Percentiles rank a stretch among this genome's conserved stretches.
phyloP scores from a whole-genome alignment of 1,140 invertebrate genomes.

The Pseudomyrmex dendroicus region DNA sequence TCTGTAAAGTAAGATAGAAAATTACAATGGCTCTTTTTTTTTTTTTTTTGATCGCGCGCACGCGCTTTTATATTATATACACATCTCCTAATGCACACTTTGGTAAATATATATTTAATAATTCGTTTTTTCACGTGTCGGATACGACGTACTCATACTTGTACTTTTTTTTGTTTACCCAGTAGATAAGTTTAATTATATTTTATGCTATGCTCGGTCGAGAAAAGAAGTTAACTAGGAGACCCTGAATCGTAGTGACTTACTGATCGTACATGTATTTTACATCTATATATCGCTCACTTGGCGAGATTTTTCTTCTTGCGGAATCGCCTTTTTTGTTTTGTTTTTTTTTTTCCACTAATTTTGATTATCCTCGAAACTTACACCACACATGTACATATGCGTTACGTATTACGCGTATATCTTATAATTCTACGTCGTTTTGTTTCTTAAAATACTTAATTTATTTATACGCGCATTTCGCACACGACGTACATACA shows the following conservation, averaged over 20 bases:
- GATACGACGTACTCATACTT: constrained; percentile 62
- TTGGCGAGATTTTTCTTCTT: constrained; percentile 25
- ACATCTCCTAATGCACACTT: constrained; percentile 24
- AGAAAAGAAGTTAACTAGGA: constrained; percentile 69
- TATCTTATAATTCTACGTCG: constrained; percentile 54
- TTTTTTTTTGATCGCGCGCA: background rate
- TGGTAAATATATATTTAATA: constrained; percentile 64
- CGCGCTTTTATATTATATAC: constrained; percentile 42
- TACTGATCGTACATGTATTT: constrained; percentile 62
- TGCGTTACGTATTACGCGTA: constrained; percentile 67
- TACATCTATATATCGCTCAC: constrained; percentile 54
- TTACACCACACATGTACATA: constrained; percentile 52
- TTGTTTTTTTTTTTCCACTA: constrained; percentile 20
- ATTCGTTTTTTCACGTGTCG: constrained; percentile 55
- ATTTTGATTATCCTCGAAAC: constrained; percentile 69
- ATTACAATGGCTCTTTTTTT: constrained; percentile 11
- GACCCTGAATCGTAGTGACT: constrained; percentile 74
- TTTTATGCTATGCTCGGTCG: constrained; percentile 56
- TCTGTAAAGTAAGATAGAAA: constrained; percentile 33
- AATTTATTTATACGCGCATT: constrained; percentile 56
- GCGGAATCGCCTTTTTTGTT: background rate
- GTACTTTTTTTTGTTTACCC: constrained; percentile 70
- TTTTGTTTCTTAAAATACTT: constrained; percentile 57
- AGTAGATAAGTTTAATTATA: constrained; percentile 62
- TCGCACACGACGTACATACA: constrained; percentile 16